A percentile compares a stretch with the other conserved stretches of the same genome.
phyloP scores from a whole-genome alignment of 2,113 vertebrate species.

The Trematomus loennbergii region DNA sequence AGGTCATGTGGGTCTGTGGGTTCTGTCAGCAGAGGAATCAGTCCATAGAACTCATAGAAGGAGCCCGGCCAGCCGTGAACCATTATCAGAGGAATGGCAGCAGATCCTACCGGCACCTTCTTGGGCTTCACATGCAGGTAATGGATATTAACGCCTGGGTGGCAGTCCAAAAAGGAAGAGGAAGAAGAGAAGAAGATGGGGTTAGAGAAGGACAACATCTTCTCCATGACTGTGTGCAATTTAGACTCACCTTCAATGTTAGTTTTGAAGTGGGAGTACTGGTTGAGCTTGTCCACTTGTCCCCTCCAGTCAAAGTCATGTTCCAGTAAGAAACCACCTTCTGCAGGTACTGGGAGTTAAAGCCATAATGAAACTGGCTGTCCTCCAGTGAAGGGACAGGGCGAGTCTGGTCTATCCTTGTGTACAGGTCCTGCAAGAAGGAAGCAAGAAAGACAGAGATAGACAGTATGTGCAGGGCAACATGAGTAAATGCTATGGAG shows the following conservation, averaged over 20 bases:
- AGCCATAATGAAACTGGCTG: slow-evolving; percentile 88
- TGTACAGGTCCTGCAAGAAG: slow-evolving; percentile 84
- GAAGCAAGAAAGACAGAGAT: slow-evolving; percentile 6
- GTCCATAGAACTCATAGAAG: slow-evolving; percentile 91
- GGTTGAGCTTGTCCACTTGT: slow-evolving; percentile 89
- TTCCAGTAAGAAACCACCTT: slow-evolving; percentile 90
- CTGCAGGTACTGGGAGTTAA: slow-evolving; percentile 88
- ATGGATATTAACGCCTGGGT: slow-evolving; percentile 88
- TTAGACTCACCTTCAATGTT: slow-evolving; percentile 88
- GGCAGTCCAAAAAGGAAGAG: background rate
- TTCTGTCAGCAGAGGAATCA: slow-evolving; percentile 88
- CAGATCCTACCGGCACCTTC: slow-evolving; percentile 74
- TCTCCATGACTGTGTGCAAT: background rate
- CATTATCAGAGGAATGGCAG: slow-evolving; percentile 86
- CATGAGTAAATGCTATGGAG: background rate
- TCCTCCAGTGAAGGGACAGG: slow-evolving; percentile 84
- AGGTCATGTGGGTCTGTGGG: slow-evolving; percentile 68
- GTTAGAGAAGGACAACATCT: background rate
- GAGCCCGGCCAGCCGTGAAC: slow-evolving; percentile 93
- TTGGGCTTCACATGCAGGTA: slow-evolving; percentile 88
- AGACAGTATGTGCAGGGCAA: background rate
- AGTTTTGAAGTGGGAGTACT: slow-evolving; percentile 90
- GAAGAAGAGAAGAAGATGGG: background rate
- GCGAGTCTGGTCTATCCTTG: slow-evolving; percentile 85
- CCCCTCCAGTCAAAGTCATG: slow-evolving; percentile 89